Conservation (phyloP, 2,797 vertebrate genomes). For the Chelmon rostratus region DNA sequence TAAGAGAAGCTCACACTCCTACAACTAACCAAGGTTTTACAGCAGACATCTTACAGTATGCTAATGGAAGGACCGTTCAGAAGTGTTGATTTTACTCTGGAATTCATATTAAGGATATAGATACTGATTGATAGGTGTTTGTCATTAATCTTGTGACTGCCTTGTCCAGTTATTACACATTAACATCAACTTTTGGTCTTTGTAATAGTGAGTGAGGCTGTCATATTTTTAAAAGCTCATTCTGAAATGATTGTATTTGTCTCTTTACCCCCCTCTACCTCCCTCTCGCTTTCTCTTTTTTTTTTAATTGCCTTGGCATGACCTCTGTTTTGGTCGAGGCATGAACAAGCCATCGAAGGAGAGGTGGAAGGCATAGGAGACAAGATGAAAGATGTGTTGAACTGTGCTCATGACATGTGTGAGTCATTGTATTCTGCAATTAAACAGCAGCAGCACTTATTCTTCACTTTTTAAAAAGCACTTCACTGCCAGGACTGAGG, state of each 20-base stretch:
- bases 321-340: constrained; percentile 10
- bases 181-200: neutral
- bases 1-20: constrained; percentile 12
- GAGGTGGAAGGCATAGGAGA: constrained; percentile 6
- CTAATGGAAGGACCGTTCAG: neutral
- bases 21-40: neutral
- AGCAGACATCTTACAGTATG: neutral
- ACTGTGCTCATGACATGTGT: neutral
- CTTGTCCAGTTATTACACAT: neutral
- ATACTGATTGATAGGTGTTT: neutral
- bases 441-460: constrained; percentile 1
- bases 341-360: constrained; percentile 9
- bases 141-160: neutral
- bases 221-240: neutral
- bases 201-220: neutral
- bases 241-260: neutral
- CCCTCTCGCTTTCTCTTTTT: neutral
- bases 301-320: neutral
- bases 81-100: neutral
- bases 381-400: neutral
- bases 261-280: too few relatives aligned
- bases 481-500: neutral
- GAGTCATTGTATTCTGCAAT: constrained; percentile 19
- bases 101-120: neutral
- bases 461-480: constrained; percentile 12